These are phyloP conservation scores for Petrophora chlorosata DNA, from an alignment of 2,888 invertebrate species.

Conservation along the genomic window DNA sequence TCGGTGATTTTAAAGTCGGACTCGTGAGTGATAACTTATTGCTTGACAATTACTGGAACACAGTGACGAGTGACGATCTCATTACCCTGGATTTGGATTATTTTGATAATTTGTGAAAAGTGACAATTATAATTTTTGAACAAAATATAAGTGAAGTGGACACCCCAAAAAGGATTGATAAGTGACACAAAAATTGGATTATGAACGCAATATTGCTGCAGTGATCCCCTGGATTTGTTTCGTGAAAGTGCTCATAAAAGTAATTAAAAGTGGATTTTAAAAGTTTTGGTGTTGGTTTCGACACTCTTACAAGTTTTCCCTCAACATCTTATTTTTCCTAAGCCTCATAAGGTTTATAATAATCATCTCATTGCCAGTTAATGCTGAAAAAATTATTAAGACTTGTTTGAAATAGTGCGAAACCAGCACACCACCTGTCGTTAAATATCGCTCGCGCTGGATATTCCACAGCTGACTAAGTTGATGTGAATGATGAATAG, in stretches of 20 bases:
- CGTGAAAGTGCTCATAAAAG: slow-evolving; percentile 64
- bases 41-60: slow-evolving; percentile 87
- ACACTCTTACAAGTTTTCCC: slow-evolving; percentile 47
- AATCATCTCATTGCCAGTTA: not conserved
- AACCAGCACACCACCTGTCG: slow-evolving; percentile 50
- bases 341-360: not conserved
- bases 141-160: slow-evolving; percentile 68
- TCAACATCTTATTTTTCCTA: slow-evolving; percentile 7
- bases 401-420: slow-evolving; percentile 11
- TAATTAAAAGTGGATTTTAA: slow-evolving; percentile 55
- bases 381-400: slow-evolving; percentile 12
- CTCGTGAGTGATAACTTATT: slow-evolving; percentile 80
- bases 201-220: slow-evolving; percentile 57
- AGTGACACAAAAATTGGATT: slow-evolving; percentile 69
- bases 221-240: slow-evolving; percentile 52
- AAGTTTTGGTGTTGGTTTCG: slow-evolving; percentile 45
- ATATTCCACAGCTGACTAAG: slow-evolving; percentile 67
- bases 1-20: slow-evolving; percentile 80
- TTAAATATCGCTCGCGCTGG: slow-evolving; percentile 50
- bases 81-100: slow-evolving; percentile 75
- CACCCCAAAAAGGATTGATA: slow-evolving; percentile 71
- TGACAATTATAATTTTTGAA: slow-evolving; percentile 66
- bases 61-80: slow-evolving; percentile 85
- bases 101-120: slow-evolving; percentile 69
- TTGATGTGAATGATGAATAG: slow-evolving; percentile 44